Conservation (phyloP, 2,113 vertebrate genomes). For the Herpailurus yagouaroundi region DNA sequence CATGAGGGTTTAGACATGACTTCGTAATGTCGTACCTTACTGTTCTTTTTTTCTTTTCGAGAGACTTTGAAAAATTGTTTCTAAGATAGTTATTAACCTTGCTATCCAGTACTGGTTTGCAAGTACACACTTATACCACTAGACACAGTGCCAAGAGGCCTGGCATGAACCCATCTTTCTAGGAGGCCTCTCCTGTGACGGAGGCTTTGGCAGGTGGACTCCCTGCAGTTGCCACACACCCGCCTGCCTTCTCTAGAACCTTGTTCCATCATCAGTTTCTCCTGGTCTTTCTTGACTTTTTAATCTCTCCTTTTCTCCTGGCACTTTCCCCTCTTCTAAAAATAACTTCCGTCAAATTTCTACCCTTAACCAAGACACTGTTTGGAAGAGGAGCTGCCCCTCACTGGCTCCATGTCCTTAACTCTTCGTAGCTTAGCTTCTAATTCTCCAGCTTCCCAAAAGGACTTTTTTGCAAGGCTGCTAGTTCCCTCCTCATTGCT, state of each 20-base stretch:
- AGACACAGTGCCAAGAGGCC: background rate
- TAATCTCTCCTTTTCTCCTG: slow-evolving; percentile 21
- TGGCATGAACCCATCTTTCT: background rate
- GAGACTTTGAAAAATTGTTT: slow-evolving; percentile 18
- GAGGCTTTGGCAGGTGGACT: background rate
- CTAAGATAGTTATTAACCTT: slow-evolving; percentile 52
- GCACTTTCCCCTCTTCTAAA: slow-evolving; percentile 40
- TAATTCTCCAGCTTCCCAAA: background rate
- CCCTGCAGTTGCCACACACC: background rate
- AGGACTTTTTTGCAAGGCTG: background rate
- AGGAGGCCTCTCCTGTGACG: background rate
- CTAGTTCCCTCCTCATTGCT: background rate
- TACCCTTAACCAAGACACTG: background rate
- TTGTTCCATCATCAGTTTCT: background rate
- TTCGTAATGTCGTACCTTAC: background rate
- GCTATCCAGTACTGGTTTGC: background rate
- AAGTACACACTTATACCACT: background rate
- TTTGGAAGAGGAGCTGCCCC: background rate
- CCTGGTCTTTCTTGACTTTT: slow-evolving; percentile 23
- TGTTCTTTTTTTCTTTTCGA: background rate
- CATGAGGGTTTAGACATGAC: background rate
- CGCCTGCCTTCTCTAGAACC: slow-evolving; percentile 5
- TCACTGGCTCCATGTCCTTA: background rate
- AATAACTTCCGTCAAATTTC: slow-evolving; percentile 42
- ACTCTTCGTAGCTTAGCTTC: background rate